Conservation (phyloP, 1,140 invertebrate genomes). For the Penaeus japonicus region DNA sequence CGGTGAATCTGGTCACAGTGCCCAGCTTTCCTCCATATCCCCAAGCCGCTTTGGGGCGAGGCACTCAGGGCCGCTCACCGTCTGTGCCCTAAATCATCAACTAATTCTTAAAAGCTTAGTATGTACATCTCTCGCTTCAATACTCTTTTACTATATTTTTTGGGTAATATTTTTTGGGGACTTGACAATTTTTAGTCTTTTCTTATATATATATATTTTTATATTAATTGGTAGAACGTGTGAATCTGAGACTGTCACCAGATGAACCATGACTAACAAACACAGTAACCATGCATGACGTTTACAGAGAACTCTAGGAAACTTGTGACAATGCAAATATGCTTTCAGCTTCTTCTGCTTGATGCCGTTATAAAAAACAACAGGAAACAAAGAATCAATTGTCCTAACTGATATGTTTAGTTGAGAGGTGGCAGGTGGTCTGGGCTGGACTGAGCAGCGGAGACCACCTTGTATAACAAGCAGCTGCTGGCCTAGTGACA, state of each 20-base stretch:
- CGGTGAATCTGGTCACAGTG: constrained; percentile 42
- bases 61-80: constrained; percentile 24
- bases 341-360: constrained; percentile 33
- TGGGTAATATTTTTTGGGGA: not conserved
- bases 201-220: not conserved
- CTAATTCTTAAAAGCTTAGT: constrained; percentile 20
- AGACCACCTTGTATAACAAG: constrained; percentile 44
- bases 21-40: constrained; percentile 6
- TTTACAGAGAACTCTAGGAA: constrained; percentile 23
- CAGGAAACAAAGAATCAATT: constrained; percentile 51
- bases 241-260: constrained; percentile 40
- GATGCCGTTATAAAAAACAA: constrained; percentile 45
- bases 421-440: constrained; percentile 43
- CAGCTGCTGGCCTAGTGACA: constrained; percentile 39
- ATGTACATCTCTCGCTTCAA: constrained; percentile 20
- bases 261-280: constrained; percentile 35
- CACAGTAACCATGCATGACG: constrained; percentile 24
- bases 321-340: constrained; percentile 2
- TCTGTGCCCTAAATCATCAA: constrained; percentile 15
- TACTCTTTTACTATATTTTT: not conserved
- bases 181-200: not conserved
- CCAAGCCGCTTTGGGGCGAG: not conserved
- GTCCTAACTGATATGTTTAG: constrained; percentile 56
- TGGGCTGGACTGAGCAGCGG: constrained; percentile 19
- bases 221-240: not conserved